These are phyloP conservation scores for Brenthis daphne DNA, from an alignment of 2,888 invertebrate species.

Conservation along the genomic window DNA sequence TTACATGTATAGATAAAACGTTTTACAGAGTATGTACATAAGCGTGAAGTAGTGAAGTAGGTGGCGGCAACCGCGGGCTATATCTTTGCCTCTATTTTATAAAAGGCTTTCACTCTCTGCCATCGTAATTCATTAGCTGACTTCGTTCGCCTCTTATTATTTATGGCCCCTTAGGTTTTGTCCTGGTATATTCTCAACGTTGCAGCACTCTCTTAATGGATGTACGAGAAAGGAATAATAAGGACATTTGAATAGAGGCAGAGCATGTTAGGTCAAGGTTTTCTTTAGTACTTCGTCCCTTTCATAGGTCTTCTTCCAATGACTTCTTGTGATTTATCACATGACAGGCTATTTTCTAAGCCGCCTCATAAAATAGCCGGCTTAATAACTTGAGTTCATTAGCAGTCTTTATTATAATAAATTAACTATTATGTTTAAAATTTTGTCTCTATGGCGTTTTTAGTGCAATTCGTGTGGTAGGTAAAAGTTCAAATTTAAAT, in stretches of 20 bases:
- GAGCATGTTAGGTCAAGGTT: conserved; percentile 64
- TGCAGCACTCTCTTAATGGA: conserved; percentile 55
- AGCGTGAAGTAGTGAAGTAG: no score
- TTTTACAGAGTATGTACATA: no score
- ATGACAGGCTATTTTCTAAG: conserved; percentile 34
- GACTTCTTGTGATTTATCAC: conserved; percentile 36
- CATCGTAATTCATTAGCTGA: conserved; percentile 76
- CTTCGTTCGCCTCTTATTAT: conserved; percentile 69
- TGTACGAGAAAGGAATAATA: conserved; percentile 58
- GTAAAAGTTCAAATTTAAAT: no score
- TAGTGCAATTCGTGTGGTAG: no score
- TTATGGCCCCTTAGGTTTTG: conserved; percentile 72
- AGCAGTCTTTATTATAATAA: conserved; percentile 8
- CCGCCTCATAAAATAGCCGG: conserved; percentile 25
- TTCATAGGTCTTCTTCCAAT: conserved; percentile 34
- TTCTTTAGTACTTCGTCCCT: conserved; percentile 38
- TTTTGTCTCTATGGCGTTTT: background rate
- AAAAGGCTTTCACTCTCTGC: conserved; percentile 54
- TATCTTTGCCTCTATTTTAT: conserved; percentile 57
- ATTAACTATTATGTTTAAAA: background rate
- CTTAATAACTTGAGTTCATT: conserved; percentile 19
- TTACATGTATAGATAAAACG: no score
- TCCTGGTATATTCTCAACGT: conserved; percentile 66
- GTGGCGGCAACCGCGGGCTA: conserved; percentile 42
- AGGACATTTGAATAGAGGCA: conserved; percentile 64